Evolutionary conservation across 2,888 invertebrate species (phyloP), one percentile per base, ranked within the genome.

Genomic region (Dermolepida albohirtum): DNA sequence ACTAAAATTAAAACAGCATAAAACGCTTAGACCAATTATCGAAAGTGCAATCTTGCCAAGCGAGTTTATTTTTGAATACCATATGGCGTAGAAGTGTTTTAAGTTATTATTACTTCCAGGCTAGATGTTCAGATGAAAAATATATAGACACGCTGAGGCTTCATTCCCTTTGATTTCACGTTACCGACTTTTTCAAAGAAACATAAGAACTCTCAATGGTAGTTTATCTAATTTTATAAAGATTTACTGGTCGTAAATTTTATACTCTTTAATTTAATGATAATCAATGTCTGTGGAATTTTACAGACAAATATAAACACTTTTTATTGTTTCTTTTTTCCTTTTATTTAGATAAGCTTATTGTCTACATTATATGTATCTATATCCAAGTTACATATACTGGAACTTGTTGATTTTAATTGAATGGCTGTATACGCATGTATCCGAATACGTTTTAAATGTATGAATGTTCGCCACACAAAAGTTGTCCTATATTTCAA

Each of bases 11-110:
- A 71, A 66, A 55, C 59, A 47, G 69, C 68, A 67, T 71, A 69
- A 69, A 71, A 63, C 72, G 66, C 72, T 74, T 73, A 71, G 72
- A 73, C 71, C 72, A 75, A 76, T 77, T 77, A 77, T 76, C 76
- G 73, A 75, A 77, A 76, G 75, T 74, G 76, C 77, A 76, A 74
- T 76, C 75, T 72, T 70, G 71, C 73, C 74, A 73, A 34, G 63
- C 51, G 54, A 14, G 62, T 67, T 67, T 67, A 67, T 67, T 67
- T 67, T 64, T 22, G 71, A 67, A 69, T 67, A 70, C 73, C 73
- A 74, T 69, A 72, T 74, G 67, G 67, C 67, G 64, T 39, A 39
- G 57, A 66, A 66, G 57, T 57, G 50, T 59, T 66, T 55, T 55
- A 50, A 57, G 57, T 50, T 57, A 55, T 67, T 67, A 67, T 67